Conservation (phyloP, 2,888 invertebrate genomes). For the Limnephilus lunatus region DNA sequence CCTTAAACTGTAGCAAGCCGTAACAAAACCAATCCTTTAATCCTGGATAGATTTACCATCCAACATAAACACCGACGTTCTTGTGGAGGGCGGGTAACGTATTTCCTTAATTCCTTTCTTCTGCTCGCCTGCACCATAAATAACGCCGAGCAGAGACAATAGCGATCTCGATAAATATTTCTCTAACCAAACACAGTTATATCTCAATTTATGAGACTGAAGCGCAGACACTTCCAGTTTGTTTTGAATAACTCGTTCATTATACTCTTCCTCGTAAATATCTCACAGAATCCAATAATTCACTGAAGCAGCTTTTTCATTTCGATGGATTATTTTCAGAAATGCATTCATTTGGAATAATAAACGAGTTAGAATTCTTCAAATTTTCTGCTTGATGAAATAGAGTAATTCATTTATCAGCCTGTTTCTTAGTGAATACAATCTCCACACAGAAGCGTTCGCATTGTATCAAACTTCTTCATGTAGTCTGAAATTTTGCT, state of each 20-base stretch:
- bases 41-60: constrained; percentile 51
- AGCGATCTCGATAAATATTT: constrained; percentile 33
- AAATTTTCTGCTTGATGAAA: neutral
- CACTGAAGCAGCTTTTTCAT: neutral
- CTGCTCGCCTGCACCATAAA: constrained; percentile 12
- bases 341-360: neutral
- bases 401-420: too few species aligned
- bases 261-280: neutral
- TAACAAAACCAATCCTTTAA: constrained; percentile 46
- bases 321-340: neutral
- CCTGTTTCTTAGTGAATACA: neutral
- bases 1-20: constrained; percentile 31
- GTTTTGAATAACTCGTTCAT: neutral
- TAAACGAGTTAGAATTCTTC: neutral
- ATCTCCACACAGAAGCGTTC: neutral
- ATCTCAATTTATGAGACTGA: neutral
- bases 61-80: constrained; percentile 48
- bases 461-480: neutral
- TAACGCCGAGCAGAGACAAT: constrained; percentile 36
- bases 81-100: constrained; percentile 42
- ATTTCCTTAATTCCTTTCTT: constrained; percentile 36
- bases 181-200: constrained; percentile 3
- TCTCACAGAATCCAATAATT: neutral
- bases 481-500: constrained; percentile 8
- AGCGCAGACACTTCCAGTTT: neutral